phyloP scores from a whole-genome alignment of 1,140 invertebrate genomes.

The Drosophila melanica region DNA sequence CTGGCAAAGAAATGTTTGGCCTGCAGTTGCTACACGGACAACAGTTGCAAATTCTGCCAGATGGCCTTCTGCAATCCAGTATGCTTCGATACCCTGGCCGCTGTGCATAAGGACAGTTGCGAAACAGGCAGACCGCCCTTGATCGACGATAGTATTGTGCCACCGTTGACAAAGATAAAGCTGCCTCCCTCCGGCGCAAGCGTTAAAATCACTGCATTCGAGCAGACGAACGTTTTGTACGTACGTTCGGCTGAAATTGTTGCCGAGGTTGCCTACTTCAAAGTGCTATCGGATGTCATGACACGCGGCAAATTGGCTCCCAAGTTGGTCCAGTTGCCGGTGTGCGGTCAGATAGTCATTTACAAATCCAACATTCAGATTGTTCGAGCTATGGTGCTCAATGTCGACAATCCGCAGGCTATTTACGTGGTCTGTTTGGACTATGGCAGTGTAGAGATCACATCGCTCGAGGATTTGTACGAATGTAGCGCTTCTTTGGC shows the following conservation, averaged over 20 bases:
- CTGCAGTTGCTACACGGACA: constrained; percentile 46
- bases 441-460: constrained; percentile 68
- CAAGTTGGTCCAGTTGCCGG: constrained; percentile 41
- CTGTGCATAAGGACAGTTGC: constrained; percentile 38
- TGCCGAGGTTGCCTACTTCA: constrained; percentile 56
- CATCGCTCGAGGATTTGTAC: constrained; percentile 46
- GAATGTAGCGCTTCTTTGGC: constrained; percentile 47
- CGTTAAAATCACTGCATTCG: constrained; percentile 69
- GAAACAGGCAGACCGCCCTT: constrained; percentile 6
- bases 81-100: constrained; percentile 37
- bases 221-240: constrained; percentile 70
- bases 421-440: constrained; percentile 72
- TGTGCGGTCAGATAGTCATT: constrained; percentile 64
- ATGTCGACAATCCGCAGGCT: constrained; percentile 39
- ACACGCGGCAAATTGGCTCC: constrained; percentile 22
- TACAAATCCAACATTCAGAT: constrained; percentile 45
- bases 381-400: constrained; percentile 65
- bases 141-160: background rate
- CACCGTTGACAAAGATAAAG: constrained; percentile 1
- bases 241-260: constrained; percentile 51
- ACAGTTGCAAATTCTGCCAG: constrained; percentile 42
- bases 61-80: constrained; percentile 54
- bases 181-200: constrained; percentile 43
- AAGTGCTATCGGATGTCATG: constrained; percentile 43
- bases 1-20: constrained; percentile 24